These are phyloP conservation scores for Bothrops jararaca DNA, from an alignment of 2,113 vertebrate species.

Conservation along the genomic window DNA sequence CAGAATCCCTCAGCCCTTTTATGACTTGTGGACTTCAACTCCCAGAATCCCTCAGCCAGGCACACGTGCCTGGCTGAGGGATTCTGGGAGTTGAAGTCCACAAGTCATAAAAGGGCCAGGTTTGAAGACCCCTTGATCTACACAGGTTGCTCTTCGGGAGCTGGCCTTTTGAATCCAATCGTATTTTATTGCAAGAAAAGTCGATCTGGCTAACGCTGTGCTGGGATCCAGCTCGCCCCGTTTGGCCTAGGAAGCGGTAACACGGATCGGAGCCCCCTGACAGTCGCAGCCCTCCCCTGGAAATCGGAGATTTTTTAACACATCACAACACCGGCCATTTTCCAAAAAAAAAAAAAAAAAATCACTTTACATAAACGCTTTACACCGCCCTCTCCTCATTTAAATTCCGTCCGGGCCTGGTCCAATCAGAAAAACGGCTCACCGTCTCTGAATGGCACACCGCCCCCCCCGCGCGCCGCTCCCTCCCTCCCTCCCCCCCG, in stretches of 20 bases:
- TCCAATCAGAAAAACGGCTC: neutral
- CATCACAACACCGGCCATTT: neutral
- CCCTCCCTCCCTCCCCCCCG: neutral
- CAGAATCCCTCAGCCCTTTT: too few species aligned
- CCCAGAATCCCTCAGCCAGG: too few species aligned
- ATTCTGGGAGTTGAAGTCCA: too few species aligned
- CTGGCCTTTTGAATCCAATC: neutral
- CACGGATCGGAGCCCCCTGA: neutral
- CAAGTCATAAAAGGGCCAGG: too few species aligned
- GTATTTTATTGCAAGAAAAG: neutral
- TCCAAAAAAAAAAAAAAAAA: neutral
- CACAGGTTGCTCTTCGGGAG: neutral
- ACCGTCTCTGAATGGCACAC: neutral
- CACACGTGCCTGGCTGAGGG: too few species aligned
- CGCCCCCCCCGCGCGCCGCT: neutral
- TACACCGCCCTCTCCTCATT: neutral
- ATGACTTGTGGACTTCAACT: too few species aligned
- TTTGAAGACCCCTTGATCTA: too few species aligned
- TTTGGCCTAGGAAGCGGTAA: neutral
- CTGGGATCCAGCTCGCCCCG: neutral
- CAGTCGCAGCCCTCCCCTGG: neutral
- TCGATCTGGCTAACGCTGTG: neutral
- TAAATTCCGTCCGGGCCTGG: neutral
- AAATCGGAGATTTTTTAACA: neutral
- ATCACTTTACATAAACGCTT: slow-evolving; percentile 7